These are phyloP conservation scores for Acipenser transmontanus DNA, from an alignment of 2,797 vertebrate genomes.

Conservation along the genomic window DNA sequence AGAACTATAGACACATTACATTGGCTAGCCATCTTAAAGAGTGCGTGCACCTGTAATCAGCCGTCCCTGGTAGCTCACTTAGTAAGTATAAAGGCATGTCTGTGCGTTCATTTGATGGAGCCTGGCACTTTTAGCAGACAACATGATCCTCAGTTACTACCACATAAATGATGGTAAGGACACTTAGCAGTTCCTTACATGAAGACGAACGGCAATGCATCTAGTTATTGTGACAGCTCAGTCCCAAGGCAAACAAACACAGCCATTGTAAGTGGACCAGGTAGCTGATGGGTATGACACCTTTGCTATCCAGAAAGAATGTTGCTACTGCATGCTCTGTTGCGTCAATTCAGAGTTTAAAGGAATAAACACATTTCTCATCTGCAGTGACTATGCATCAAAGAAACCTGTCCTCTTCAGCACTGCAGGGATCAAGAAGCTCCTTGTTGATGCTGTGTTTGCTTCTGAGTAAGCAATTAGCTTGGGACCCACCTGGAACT, in stretches of 20 bases:
- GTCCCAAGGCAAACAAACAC: constrained; percentile 67
- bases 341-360: constrained; percentile 61
- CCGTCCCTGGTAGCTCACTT: too few relatives aligned
- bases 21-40: too few relatives aligned
- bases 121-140: too few relatives aligned
- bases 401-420: constrained; percentile 59
- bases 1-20: too few relatives aligned
- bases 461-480: constrained; percentile 56
- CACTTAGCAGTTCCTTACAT: too few relatives aligned
- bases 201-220: constrained; percentile 64
- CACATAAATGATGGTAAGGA: too few relatives aligned
- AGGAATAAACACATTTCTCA: constrained; percentile 67
- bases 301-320: constrained; percentile 58
- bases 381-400: constrained; percentile 50
- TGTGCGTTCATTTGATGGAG: too few relatives aligned
- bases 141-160: too few relatives aligned
- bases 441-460: constrained; percentile 66
- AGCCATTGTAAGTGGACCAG: constrained; percentile 59
- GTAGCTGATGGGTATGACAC: constrained; percentile 74
- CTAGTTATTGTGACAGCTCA: constrained; percentile 75
- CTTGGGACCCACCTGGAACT: constrained; percentile 36
- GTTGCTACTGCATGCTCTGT: constrained; percentile 62
- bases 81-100: too few relatives aligned
- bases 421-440: constrained; percentile 63
- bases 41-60: too few relatives aligned